Evolutionary conservation across 1,140 invertebrate genomes (phyloP).

Genomic region (Cyrtorhinus lividipennis): DNA sequence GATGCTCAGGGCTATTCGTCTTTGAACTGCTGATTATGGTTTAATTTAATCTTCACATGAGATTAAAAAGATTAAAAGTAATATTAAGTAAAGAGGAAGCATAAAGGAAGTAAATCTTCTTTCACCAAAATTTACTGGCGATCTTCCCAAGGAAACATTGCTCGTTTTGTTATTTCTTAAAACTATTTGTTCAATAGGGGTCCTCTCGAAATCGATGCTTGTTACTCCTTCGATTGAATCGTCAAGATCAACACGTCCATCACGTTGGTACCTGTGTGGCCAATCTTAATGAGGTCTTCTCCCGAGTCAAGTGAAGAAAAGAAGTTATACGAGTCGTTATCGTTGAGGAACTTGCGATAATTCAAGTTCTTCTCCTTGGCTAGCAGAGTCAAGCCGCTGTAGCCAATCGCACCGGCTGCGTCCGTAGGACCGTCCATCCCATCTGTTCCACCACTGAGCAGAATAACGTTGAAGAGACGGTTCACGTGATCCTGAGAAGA

Average conservation of each 20-base stretch:
- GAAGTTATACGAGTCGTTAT: constrained; percentile 82
- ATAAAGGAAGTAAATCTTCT: no score
- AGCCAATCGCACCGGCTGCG: constrained; percentile 76
- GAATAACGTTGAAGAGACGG: constrained; percentile 37
- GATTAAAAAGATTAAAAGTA: no score
- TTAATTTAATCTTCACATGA: no score
- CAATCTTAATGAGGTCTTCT: constrained; percentile 59
- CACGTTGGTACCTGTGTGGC: constrained; percentile 95
- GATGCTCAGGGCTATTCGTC: no score
- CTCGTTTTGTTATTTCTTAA: no score
- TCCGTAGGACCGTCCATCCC: constrained; percentile 95
- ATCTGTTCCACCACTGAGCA: constrained; percentile 85
- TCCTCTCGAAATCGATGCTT: no score
- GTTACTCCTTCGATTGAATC: not conserved
- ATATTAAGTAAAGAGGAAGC: no score
- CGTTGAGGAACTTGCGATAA: constrained; percentile 40
- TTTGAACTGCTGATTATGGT: no score
- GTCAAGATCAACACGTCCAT: constrained; percentile 51
- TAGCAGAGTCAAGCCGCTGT: constrained; percentile 29
- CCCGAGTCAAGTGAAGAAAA: constrained; percentile 51
- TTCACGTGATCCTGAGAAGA: not conserved
- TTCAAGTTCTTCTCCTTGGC: constrained; percentile 27
- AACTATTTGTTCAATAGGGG: no score
- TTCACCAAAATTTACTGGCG: no score
- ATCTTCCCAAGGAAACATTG: no score